phyloP scores from a whole-genome alignment of 2,113 vertebrate genomes.

The Cavia porcellus region DNA sequence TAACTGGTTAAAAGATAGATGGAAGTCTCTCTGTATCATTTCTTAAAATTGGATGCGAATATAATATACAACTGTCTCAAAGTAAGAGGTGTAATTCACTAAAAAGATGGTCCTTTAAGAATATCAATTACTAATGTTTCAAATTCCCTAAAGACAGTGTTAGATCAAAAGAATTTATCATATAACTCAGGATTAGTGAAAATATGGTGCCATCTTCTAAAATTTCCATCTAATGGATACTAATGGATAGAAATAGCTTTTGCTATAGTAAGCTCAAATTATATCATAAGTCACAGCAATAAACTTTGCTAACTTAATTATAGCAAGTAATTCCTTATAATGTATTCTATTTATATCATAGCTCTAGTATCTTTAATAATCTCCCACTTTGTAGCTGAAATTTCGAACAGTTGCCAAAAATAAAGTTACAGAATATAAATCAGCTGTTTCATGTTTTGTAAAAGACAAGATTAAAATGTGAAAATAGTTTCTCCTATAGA shows the following conservation, averaged over 20 bases:
- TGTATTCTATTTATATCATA: not conserved
- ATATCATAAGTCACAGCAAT: not conserved
- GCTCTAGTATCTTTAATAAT: not conserved
- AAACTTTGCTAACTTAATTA: conserved; percentile 19
- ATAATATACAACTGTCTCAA: not conserved
- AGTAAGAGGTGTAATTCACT: not conserved
- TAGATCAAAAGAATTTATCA: not conserved
- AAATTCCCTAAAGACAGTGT: not conserved
- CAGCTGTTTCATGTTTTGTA: not conserved
- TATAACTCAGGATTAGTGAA: not conserved
- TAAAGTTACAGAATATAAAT: not conserved
- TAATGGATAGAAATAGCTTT: not conserved
- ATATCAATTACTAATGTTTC: not conserved
- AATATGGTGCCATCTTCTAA: not conserved
- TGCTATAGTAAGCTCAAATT: conserved; percentile 30
- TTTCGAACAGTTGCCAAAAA: conserved; percentile 3
- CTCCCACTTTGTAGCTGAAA: not conserved
- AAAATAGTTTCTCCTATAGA: not conserved
- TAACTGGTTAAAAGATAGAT: not conserved
- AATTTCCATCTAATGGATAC: not conserved
- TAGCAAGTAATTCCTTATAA: not conserved
- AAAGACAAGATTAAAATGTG: not conserved
- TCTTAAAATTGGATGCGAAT: not conserved
- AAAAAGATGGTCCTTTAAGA: not conserved
- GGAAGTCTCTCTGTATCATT: not conserved